Evolutionary conservation across 64 coral and sea anemone genomes (phyloP), one percentile per base, ranked within the genome.

Genomic region (Exaiptasia diaphana): DNA sequence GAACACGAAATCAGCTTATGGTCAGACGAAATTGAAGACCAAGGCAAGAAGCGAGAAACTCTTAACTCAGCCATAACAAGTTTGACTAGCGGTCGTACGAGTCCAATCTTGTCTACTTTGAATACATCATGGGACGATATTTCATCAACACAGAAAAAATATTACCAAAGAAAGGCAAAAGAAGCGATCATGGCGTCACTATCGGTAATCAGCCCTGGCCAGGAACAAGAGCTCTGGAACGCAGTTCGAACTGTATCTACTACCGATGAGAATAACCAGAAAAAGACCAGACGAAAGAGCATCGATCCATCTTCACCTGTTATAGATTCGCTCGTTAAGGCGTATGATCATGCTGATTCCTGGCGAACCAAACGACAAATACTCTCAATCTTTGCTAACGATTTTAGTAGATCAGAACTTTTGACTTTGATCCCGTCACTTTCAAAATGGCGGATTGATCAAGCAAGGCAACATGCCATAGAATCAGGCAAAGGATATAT

Each of bases 301-400:
- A 49, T 75, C 26, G 72, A 75, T 46, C 36, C 38, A 13, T 26
- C 40, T 23, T 75, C 72, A 18, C 13, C 21, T 21, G 8, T 75
- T 24, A 78, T 78, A 11, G 49, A 78, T 39, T 38, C 34, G 18
- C 75, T 78, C 30, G 34, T 78, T 11, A 78, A 78, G 49, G 27
- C 75, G 3, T 58, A 78, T 32, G 28, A 78, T n/a, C 26, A 78
- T 12, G 75, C 75, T 22, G 50, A 78, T 18, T 59, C 49, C 3
- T 78, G 79, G 59, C 81, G 27, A 73, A 84, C 81, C 40, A 84
- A 84, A 32, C 67, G 67, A 39, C 65, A 84, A 23, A 84, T 84
- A n/a, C 20, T 84, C 14, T 84, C 67, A 0, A 36, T 84, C 29
- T 84, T 84, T 60, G 67, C 45, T 18, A 52, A 84, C 36, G 81